Conservation (phyloP, 2,797 vertebrate species). For the Sebastes wilsoni region DNA sequence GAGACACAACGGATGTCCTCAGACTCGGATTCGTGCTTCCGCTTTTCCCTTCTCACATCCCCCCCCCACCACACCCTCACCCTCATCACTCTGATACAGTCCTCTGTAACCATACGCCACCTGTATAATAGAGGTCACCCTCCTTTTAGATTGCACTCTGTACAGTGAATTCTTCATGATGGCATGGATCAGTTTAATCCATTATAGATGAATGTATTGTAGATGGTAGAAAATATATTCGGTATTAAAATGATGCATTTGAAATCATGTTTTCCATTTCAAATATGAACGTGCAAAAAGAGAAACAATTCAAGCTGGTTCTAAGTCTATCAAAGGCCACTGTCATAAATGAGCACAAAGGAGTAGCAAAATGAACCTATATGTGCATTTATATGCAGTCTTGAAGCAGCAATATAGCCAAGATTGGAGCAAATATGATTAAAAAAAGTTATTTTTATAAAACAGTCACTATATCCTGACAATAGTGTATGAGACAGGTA, state of each 20-base stretch:
- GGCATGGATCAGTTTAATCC: constrained; percentile 34
- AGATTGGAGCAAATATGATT: no score
- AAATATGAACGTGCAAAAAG: neutral
- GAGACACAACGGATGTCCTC: constrained; percentile 62
- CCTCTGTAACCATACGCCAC: constrained; percentile 70
- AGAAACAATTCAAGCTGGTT: neutral
- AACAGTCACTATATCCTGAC: no score
- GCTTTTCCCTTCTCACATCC: constrained; percentile 9
- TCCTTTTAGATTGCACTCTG: constrained; percentile 56
- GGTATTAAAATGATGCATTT: constrained; percentile 19
- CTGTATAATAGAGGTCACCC: constrained; percentile 73
- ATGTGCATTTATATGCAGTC: neutral
- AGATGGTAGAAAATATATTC: constrained; percentile 8
- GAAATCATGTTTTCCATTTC: constrained; percentile 10
- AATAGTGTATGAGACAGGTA: no score
- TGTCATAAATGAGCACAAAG: neutral
- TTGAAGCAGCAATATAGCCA: neutral
- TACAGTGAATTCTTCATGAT: constrained; percentile 11
- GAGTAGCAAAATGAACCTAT: neutral
- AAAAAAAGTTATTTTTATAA: no score
- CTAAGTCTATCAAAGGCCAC: neutral
- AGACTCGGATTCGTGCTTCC: constrained; percentile 48
- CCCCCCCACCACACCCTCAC: neutral
- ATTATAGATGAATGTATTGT: constrained; percentile 31
- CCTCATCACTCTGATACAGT: constrained; percentile 50